A percentile compares a stretch with the other conserved stretches of the same genome.
These are phyloP conservation scores for Tortricodes alternella DNA, from an alignment of 2,888 invertebrate genomes.

Conservation along the genomic window DNA sequence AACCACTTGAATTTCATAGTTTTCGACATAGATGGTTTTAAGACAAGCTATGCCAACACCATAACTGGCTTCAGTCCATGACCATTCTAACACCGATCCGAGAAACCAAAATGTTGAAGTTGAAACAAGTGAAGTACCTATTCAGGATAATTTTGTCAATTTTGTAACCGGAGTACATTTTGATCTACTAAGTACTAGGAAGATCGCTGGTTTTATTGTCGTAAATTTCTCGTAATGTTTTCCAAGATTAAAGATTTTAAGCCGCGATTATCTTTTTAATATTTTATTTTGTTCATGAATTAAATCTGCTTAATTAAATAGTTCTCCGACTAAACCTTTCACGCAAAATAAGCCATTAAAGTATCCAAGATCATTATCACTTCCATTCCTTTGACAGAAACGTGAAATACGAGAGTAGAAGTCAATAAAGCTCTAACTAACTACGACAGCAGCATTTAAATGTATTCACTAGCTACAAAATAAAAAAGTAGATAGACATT, in stretches of 20 bases:
- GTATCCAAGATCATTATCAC: constrained; percentile 6
- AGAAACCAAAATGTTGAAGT: no score
- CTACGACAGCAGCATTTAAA: constrained; percentile 23
- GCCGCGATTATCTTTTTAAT: background rate
- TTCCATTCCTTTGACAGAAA: constrained; percentile 3
- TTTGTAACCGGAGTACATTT: no score
- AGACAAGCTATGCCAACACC: background rate
- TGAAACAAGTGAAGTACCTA: no score
- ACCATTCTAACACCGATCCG: no score
- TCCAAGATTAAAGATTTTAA: no score
- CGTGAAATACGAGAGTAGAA: constrained; percentile 8
- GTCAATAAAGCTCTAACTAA: constrained; percentile 16
- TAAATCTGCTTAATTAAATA: background rate
- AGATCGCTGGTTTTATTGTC: no score
- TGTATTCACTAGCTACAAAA: constrained; percentile 11
- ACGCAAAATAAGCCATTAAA: background rate
- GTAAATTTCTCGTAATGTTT: no score
- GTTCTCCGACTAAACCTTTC: background rate
- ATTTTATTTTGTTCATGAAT: background rate
- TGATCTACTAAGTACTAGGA: no score
- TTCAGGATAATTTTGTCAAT: no score
- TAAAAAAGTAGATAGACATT: constrained; percentile 47
- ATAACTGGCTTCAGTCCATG: background rate
- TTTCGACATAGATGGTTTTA: background rate
- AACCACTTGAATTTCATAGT: constrained; percentile 4